These are phyloP conservation scores for Anagyrus pseudococci DNA, from an alignment of 2,888 invertebrate genomes.

Conservation along the genomic window DNA sequence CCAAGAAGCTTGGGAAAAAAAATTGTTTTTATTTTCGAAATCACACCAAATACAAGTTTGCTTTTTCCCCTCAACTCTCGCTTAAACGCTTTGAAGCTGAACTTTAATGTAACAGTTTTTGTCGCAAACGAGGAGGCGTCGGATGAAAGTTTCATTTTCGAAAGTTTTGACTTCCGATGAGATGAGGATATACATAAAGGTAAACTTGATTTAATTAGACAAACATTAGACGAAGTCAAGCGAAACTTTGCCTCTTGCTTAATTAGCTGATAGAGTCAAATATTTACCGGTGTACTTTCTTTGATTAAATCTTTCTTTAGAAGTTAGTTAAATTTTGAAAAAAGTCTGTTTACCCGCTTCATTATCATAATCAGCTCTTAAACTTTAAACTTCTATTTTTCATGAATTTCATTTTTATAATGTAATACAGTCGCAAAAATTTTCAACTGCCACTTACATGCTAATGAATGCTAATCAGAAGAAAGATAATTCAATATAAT, in stretches of 20 bases:
- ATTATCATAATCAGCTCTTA: too few relatives aligned
- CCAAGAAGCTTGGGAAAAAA: too few relatives aligned
- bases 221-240: constrained; percentile 29
- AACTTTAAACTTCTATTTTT: too few relatives aligned
- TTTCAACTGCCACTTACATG: too few relatives aligned
- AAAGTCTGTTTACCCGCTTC: not conserved
- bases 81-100: too few relatives aligned
- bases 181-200: constrained; percentile 12
- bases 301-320: not conserved
- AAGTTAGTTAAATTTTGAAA: not conserved
- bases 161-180: constrained; percentile 13
- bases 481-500: too few relatives aligned
- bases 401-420: too few relatives aligned
- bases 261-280: constrained; percentile 27
- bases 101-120: not conserved
- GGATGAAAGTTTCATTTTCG: constrained; percentile 20
- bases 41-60: too few relatives aligned
- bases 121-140: not conserved
- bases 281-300: constrained; percentile 7
- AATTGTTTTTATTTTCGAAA: too few relatives aligned
- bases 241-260: constrained; percentile 28
- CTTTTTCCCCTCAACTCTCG: too few relatives aligned
- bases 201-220: constrained; percentile 34
- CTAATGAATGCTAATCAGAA: too few relatives aligned
- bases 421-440: too few relatives aligned